Conservation (phyloP, 2,113 vertebrate genomes). For the Dasyprocta punctata region DNA sequence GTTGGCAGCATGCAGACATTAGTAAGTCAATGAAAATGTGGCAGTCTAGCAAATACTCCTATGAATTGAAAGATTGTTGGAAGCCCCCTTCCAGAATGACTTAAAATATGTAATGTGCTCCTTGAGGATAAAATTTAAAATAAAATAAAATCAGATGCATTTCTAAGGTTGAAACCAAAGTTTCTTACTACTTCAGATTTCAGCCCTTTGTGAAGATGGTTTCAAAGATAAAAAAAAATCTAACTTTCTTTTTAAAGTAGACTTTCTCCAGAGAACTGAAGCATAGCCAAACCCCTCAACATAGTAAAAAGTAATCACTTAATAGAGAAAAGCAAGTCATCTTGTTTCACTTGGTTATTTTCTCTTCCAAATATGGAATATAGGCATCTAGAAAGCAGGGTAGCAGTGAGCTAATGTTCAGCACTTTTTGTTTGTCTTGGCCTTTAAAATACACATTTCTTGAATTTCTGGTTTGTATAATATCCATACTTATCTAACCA, state of each 20-base stretch:
- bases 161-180: conserved; percentile 71
- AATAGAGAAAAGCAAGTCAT: conserved; percentile 71
- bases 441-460: conserved; percentile 58
- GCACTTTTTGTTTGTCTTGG: conserved; percentile 64
- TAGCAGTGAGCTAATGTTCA: conserved; percentile 58
- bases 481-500: conserved; percentile 53
- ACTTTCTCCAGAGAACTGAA: conserved; percentile 63
- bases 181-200: conserved; percentile 72
- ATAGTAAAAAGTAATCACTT: conserved; percentile 58
- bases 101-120: conserved; percentile 62
- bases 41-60: conserved; percentile 36
- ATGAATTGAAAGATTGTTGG: conserved; percentile 69
- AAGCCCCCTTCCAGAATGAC: conserved; percentile 56
- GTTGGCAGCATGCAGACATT: conserved; percentile 53
- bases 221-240: conserved; percentile 72
- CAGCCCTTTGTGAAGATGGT: conserved; percentile 70
- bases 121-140: conserved; percentile 75
- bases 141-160: conserved; percentile 75
- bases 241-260: conserved; percentile 23
- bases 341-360: conserved; percentile 69
- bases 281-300: conserved; percentile 57
- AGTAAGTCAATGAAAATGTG: conserved; percentile 63
- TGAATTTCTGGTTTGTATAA: conserved; percentile 44
- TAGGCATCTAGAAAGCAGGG: conserved; percentile 42
- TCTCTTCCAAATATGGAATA: conserved; percentile 64